Conservation (phyloP, 1,140 invertebrate genomes). For the Anadara kagoshimensis region DNA sequence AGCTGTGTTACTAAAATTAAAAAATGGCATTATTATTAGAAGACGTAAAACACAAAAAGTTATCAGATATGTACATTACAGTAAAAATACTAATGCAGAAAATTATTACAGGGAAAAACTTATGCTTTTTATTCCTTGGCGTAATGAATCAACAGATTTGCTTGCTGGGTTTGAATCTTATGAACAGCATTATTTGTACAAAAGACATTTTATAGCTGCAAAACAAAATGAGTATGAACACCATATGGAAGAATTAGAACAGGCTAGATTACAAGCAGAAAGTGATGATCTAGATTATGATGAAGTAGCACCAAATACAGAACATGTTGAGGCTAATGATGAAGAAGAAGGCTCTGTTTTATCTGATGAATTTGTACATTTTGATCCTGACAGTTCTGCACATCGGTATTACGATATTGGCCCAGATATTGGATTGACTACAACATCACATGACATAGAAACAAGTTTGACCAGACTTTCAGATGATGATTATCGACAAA, state of each 20-base stretch:
- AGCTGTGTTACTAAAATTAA: conserved; percentile 2
- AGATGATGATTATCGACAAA: conserved; percentile 16
- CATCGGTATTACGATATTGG: neutral
- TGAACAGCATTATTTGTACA: neutral
- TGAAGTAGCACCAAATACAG: conserved; percentile 19
- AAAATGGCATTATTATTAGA: conserved; percentile 41
- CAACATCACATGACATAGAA: neutral
- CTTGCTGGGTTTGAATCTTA: neutral
- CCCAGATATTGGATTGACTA: no score
- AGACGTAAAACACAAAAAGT: conserved; percentile 24
- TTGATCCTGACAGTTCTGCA: neutral
- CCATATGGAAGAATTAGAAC: conserved; percentile 14
- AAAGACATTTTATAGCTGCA: neutral
- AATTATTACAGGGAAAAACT: conserved; percentile 33
- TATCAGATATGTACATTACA: conserved; percentile 32
- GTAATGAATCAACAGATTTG: conserved; percentile 31
- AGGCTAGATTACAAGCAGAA: conserved; percentile 21
- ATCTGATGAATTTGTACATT: conserved; percentile 7
- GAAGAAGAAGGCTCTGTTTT: neutral
- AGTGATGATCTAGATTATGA: conserved; percentile 19
- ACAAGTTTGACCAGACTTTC: neutral
- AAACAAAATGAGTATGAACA: conserved; percentile 15
- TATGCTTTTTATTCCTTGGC: conserved; percentile 36
- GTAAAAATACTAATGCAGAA: conserved; percentile 23
- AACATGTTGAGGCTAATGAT: conserved; percentile 13